Conservation (phyloP, 2,797 vertebrate species). For the Chrosomus eos region DNA sequence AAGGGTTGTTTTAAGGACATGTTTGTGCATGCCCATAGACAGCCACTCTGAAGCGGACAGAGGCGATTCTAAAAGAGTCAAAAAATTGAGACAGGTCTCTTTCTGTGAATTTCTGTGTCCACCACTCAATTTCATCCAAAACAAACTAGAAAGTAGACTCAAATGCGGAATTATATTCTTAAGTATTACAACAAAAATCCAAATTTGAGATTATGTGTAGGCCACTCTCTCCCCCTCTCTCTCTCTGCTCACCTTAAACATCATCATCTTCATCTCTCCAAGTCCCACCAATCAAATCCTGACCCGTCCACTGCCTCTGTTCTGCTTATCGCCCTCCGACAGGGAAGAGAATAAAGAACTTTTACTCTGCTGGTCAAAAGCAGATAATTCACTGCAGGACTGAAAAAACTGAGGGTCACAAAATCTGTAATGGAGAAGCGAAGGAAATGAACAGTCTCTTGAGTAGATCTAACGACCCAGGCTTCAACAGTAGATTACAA, state of each 20-base stretch:
- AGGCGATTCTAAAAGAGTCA: too few relatives aligned
- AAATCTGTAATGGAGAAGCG: neutral
- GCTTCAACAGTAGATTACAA: slow-evolving; percentile 30
- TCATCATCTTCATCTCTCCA: neutral
- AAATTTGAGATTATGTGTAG: neutral
- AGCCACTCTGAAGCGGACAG: too few relatives aligned
- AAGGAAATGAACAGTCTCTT: slow-evolving; percentile 3
- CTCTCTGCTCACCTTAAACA: neutral
- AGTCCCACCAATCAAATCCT: neutral
- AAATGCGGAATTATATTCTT: neutral
- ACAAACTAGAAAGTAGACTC: neutral
- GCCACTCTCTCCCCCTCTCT: neutral
- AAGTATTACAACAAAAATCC: neutral
- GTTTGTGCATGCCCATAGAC: too few relatives aligned
- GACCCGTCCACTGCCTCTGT: neutral
- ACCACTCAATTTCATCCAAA: too few relatives aligned
- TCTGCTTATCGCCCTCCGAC: slow-evolving; percentile 7
- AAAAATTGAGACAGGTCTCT: too few relatives aligned
- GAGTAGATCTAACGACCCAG: slow-evolving; percentile 28
- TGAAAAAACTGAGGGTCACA: slow-evolving; percentile 10
- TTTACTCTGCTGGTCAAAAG: slow-evolving; percentile 19
- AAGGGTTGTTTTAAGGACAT: too few relatives aligned
- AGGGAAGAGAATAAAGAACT: neutral
- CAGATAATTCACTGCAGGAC: neutral
- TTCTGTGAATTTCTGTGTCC: too few relatives aligned